phyloP scores from a whole-genome alignment of 2,113 vertebrate species.

The Polypterus senegalus region DNA sequence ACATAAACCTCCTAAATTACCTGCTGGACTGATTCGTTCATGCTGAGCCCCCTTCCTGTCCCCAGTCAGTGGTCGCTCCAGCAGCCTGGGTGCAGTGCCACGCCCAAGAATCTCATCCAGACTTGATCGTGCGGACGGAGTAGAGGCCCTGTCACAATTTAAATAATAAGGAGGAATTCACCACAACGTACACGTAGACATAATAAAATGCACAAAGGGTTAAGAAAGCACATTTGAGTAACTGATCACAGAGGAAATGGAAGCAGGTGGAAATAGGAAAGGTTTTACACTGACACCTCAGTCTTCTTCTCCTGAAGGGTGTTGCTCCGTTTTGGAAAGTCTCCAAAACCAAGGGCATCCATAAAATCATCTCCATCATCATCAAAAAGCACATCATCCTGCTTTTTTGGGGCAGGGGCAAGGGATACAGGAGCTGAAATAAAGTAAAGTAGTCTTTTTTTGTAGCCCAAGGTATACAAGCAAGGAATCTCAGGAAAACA shows the following conservation, averaged over 20 bases:
- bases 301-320: slow-evolving; percentile 15
- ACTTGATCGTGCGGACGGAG: slow-evolving; percentile 53
- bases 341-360: slow-evolving; percentile 57
- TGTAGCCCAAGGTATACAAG: no score
- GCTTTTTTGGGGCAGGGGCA: slow-evolving; percentile 26
- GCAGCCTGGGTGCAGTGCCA: slow-evolving; percentile 39
- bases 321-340: slow-evolving; percentile 31
- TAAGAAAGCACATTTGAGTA: no score
- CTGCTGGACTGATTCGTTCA: slow-evolving; percentile 15
- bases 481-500: no score
- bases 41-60: slow-evolving; percentile 42
- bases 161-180: no score
- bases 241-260: not conserved
- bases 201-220: no score
- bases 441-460: no score
- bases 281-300: slow-evolving; percentile 29
- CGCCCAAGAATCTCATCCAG: slow-evolving; percentile 69
- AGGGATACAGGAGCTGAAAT: slow-evolving; percentile 11
- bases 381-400: slow-evolving; percentile 49
- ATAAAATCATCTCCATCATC: slow-evolving; percentile 64
- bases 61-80: slow-evolving; percentile 38
- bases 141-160: slow-evolving; percentile 30
- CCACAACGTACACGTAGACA: no score
- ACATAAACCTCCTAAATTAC: not conserved
- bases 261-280: not conserved